These are phyloP conservation scores for Parnassius glacialis DNA, from an alignment of 2,888 invertebrate genomes.

Conservation along the genomic window DNA sequence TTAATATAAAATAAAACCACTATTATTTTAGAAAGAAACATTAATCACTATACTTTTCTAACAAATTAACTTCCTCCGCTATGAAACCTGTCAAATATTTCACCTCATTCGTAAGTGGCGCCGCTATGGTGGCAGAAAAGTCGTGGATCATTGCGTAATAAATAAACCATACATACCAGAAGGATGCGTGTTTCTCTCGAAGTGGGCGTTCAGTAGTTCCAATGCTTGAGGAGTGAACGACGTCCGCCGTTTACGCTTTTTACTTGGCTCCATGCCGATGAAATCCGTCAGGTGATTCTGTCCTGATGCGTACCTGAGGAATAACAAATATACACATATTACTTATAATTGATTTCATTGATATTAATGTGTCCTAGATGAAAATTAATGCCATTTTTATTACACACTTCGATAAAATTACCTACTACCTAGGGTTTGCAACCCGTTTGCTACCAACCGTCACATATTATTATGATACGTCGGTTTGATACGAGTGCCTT, in stretches of 20 bases:
- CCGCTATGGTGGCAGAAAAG: no score
- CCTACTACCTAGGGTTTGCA: no score
- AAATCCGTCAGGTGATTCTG: constrained; percentile 97
- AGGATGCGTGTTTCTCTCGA: constrained; percentile 98
- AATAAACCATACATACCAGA: constrained; percentile 85
- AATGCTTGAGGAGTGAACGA: constrained; percentile 98
- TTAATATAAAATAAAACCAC: no score
- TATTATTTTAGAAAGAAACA: no score
- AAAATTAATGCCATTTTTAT: neutral
- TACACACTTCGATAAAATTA: no score
- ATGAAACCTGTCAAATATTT: no score
- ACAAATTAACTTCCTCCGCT: no score
- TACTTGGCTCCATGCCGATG: constrained; percentile 97
- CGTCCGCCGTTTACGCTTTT: constrained; percentile 97
- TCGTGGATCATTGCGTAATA: neutral
- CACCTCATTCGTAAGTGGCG: no score
- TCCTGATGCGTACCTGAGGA: constrained; percentile 92
- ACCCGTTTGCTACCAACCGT: no score
- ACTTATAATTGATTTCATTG: neutral
- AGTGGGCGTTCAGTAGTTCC: constrained; percentile 96
- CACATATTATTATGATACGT: no score
- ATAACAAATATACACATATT: constrained; percentile 21
- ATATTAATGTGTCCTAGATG: neutral
- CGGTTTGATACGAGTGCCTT: no score
- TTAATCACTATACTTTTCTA: no score